Evolutionary conservation across 1,140 invertebrate species (phyloP).

Genomic region (Eufriesea mexicana): DNA sequence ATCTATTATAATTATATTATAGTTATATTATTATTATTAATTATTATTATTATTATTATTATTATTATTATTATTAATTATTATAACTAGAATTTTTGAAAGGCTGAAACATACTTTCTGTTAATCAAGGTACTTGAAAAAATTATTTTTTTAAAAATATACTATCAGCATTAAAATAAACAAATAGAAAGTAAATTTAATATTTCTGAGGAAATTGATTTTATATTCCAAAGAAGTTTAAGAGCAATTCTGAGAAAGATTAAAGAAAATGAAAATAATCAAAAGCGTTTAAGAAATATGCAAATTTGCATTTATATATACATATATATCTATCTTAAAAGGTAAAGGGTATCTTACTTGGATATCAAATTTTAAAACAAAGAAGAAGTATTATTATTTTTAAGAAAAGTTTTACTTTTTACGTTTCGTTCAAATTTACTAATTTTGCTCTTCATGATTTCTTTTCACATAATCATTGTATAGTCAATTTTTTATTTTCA

Average conservation of each 20-base stretch:
- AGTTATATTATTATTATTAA: slow-evolving; percentile 66
- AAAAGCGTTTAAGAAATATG: neutral
- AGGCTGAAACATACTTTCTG: neutral
- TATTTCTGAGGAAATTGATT: neutral
- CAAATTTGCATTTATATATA: neutral
- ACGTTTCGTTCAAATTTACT: neutral
- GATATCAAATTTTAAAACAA: slow-evolving; percentile 5
- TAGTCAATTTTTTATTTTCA: slow-evolving; percentile 4
- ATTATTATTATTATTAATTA: slow-evolving; percentile 63
- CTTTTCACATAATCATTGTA: slow-evolving; percentile 10
- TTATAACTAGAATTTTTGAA: neutral
- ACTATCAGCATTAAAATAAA: neutral
- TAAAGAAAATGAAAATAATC: neutral
- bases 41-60: slow-evolving; percentile 36
- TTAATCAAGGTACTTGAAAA: neutral
- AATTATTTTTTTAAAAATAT: slow-evolving; percentile 3
- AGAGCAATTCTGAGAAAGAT: neutral
- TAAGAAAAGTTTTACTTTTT: slow-evolving; percentile 11
- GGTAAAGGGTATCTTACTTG: neutral
- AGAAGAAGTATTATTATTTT: slow-evolving; percentile 34
- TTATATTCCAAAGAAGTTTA: neutral
- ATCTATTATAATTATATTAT: slow-evolving; percentile 55
- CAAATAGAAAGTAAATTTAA: neutral
- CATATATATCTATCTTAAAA: neutral
- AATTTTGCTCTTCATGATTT: slow-evolving; percentile 25